Base-by-base conservation (phyloP, 37 sponge, comb jelly and placozoan species). In the Crambe crambe region DNA sequence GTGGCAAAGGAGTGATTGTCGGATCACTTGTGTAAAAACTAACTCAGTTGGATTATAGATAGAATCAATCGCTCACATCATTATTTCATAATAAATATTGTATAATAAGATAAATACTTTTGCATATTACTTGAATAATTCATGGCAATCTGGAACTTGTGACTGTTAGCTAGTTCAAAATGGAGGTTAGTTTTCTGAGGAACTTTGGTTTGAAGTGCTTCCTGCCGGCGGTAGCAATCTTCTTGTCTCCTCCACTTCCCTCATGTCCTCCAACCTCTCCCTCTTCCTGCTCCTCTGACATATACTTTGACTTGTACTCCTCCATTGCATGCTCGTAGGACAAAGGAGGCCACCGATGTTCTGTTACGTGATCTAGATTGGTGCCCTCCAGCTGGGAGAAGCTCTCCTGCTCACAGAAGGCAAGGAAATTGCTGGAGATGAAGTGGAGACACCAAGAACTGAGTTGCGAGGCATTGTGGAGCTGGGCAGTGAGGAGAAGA, bases 361-460 rank as follows among this genome's bases (percentile, higher is more conserved):
- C 74, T 17, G 18, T n/a, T 3, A 83, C 59, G 30, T 83, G 34
- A 17, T 42, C 27, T 4, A 83, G 76, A 58, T 83, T 83, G 69
- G 75, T 59, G 1, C 25, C 84, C 0, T 57, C 23, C 31, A 87
- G 61, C 29, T 42, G 75, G 21, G 47, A 42, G 65, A 93, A 90
- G 12, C 89, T 73, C 22, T 84, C 81, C 10, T 84, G 86, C 23
- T 70, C 34, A 37, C 81, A 67, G 56, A 86, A 91, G 8, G 62
- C 97, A 3, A 63, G 26, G 69, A 74, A 90, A 68, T 96, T 96
- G 74, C 87, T 90, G 70, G 91, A 79, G 36, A 96, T 81, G 76
- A 93, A 96, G 72, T 90, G 94, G 25, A 94, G 81, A 64, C 90
- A 90, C 85, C 90, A 96, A 65, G 42, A 76, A 59, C 91, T 82